Evolutionary conservation across 2,797 vertebrate species (phyloP), one percentile per base, ranked within the genome.

Genomic region (Luscinia luscinia): DNA sequence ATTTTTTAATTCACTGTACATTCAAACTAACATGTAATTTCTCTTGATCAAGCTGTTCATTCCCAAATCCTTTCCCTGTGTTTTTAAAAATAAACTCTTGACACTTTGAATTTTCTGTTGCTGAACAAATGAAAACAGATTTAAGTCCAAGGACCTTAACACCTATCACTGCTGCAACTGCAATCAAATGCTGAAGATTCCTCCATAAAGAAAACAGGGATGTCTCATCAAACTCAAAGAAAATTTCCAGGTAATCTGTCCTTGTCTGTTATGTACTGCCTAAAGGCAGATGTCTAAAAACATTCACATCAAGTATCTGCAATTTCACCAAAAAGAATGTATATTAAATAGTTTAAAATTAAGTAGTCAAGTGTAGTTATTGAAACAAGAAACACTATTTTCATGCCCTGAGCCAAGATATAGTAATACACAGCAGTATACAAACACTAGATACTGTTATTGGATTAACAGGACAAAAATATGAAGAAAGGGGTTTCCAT

Each of bases 281-380:
- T 76, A 34, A 77, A 92, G 68, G 73, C 43, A 89, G 54, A 45
- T 66, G 34, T 89, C 40, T 83, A 55, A 84, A 90, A 87, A 69
- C 34, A 75, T 69, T 73, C 62, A 54, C 11, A 91, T 78, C 28
- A 69, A 72, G 55, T 18, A 78, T 45, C 36, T 27, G 26, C 59
- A 81, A 84, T 84, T 81, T 90, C 48, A 58, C 38, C 51, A 21
- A 69, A 84, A 51, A 91, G n/a, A 92, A 87, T 63, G 5, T 63
- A 48, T 68, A 78, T 86, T 64, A 76, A 74, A 58, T 62, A 93
- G 45, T 51, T 89, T 62, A 62, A 84, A 95, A 84, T 74, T 69
- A 89, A 89, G 66, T 46, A 79, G 32, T 40, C 59, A 84, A 87
- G 23, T 4, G 2, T 36, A 59, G 30, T 11, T 82, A 70, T 15